Evolutionary conservation across 1,140 invertebrate species (phyloP).

Genomic region (Plutomurus gul): DNA sequence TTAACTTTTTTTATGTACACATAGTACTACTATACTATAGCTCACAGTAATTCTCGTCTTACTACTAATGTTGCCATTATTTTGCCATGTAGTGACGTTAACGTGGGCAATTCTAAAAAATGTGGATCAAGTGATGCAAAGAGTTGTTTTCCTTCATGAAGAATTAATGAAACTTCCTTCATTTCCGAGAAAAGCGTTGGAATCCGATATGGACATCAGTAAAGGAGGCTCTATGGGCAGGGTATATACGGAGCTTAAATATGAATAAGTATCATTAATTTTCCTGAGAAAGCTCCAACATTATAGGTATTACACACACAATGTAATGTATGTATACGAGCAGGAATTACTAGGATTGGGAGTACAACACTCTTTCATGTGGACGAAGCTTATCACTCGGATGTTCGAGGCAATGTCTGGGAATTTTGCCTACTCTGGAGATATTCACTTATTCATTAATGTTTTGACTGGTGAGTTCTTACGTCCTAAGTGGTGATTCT

Average conservation of each 20-base stretch:
- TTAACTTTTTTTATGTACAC: not conserved
- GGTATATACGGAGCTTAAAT: constrained; percentile 60
- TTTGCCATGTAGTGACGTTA: constrained; percentile 65
- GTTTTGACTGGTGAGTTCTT: constrained; percentile 81
- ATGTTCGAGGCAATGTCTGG: constrained; percentile 99
- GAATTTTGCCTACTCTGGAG: constrained; percentile 95
- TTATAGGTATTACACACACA: not conserved
- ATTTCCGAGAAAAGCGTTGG: constrained; percentile 96
- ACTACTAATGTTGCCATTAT: not conserved
- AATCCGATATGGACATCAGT: constrained; percentile 93
- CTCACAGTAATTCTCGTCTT: not conserved
- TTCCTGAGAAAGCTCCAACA: not conserved
- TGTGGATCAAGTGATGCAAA: constrained; percentile 76
- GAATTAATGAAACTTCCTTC: constrained; percentile 98
- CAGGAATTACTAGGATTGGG: constrained; percentile 90
- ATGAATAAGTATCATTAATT: constrained; percentile 5
- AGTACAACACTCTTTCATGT: constrained; percentile 97
- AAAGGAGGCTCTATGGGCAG: constrained; percentile 87
- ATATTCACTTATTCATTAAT: constrained; percentile 96
- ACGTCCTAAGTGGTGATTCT: not conserved
- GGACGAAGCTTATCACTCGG: constrained; percentile 91
- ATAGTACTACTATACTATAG: not conserved
- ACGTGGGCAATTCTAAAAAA: constrained; percentile 84
- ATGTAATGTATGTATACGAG: not conserved
- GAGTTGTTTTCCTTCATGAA: constrained; percentile 97